Conservation (phyloP, 1,140 invertebrate species). For the Nebria ingens region DNA sequence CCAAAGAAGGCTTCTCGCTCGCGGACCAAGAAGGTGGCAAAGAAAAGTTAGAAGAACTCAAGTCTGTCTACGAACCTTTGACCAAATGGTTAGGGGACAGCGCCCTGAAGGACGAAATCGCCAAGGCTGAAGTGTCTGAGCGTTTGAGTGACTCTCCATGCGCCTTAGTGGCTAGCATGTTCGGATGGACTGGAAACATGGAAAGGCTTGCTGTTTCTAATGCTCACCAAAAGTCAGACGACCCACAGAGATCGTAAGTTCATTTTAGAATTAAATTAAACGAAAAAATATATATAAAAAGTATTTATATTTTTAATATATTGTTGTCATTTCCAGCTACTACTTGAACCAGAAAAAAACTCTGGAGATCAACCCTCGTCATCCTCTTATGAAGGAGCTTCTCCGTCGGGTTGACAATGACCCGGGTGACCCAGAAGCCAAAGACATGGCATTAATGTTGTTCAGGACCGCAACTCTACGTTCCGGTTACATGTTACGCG, state of each 20-base stretch:
- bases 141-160: constrained; percentile 87
- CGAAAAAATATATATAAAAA: background rate
- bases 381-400: constrained; percentile 90
- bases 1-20: constrained; percentile 92
- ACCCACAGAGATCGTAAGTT: constrained; percentile 61
- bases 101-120: constrained; percentile 73
- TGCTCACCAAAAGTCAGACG: constrained; percentile 92
- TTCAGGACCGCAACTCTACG: constrained; percentile 86
- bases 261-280: background rate
- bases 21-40: constrained; percentile 76
- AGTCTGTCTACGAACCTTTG: constrained; percentile 80
- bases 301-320: background rate
- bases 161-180: constrained; percentile 92
- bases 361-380: constrained; percentile 93
- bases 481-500: constrained; percentile 80
- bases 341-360: constrained; percentile 96
- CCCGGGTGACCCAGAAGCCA: constrained; percentile 66
- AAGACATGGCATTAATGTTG: constrained; percentile 83
- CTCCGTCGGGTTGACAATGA: constrained; percentile 72
- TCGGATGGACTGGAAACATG: constrained; percentile 99
- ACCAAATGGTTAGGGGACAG: constrained; percentile 84
- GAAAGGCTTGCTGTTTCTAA: constrained; percentile 92
- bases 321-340: constrained; percentile 43
- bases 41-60: constrained; percentile 68
- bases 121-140: constrained; percentile 81